A percentile compares a stretch with the other conserved stretches of the same genome.
These are phyloP conservation scores for Pluvianellus socialis DNA, from an alignment of 2,113 vertebrate genomes.

Conservation along the genomic window DNA sequence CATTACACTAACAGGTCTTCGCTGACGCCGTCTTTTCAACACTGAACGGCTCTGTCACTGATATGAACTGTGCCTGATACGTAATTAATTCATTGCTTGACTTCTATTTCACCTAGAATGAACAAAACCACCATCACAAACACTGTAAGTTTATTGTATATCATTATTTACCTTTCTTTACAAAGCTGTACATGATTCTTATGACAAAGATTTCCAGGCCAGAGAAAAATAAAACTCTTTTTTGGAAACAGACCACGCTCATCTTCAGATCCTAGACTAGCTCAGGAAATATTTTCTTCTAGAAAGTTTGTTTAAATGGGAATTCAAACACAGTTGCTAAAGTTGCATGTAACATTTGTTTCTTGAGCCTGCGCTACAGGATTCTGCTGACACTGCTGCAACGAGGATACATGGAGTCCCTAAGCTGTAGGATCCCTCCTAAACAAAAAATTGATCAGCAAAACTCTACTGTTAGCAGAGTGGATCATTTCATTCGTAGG, in stretches of 20 bases:
- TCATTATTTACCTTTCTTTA: background rate
- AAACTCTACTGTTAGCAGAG: background rate
- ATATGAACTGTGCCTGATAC: background rate
- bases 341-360: background rate
- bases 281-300: background rate
- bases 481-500: background rate
- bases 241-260: background rate
- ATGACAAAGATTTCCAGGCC: background rate
- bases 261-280: background rate
- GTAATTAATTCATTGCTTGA: background rate
- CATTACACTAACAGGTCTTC: background rate
- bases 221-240: background rate
- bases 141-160: background rate
- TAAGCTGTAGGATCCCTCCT: background rate
- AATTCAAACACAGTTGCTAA: background rate
- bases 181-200: background rate
- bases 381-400: background rate
- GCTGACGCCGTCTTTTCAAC: background rate
- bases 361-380: background rate
- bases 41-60: background rate
- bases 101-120: constrained; percentile 6
- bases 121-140: background rate
- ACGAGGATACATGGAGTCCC: background rate
- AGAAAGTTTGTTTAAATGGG: background rate
- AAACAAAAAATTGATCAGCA: background rate